phyloP scores from a whole-genome alignment of 2,113 vertebrate species.

The human region GRCh38 chr5:43925501-43926000 shows the following conservation, averaged over 20 bases:
- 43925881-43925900: not conserved
- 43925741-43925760: not conserved
- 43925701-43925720: not conserved
- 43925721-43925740: not conserved
- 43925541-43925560: not conserved
- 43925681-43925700: not conserved
- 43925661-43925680: not conserved
- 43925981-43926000: not conserved
- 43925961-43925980: not conserved
- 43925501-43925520: not conserved
- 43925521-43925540: not conserved
- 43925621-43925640: not conserved
- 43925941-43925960: not conserved
- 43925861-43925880: not conserved
- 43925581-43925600: not conserved
- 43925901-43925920: not conserved
- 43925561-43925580: not conserved
- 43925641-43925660: not conserved
- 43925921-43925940: not conserved
- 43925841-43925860: not conserved
- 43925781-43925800: not conserved
- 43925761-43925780: not conserved
- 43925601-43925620: conserved; percentile 3
- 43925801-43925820: not conserved
- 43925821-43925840: not conserved